Evolutionary conservation across 2,888 invertebrate genomes (phyloP), one percentile per base, ranked within the genome.

Genomic region (Campaea margaritaria): DNA sequence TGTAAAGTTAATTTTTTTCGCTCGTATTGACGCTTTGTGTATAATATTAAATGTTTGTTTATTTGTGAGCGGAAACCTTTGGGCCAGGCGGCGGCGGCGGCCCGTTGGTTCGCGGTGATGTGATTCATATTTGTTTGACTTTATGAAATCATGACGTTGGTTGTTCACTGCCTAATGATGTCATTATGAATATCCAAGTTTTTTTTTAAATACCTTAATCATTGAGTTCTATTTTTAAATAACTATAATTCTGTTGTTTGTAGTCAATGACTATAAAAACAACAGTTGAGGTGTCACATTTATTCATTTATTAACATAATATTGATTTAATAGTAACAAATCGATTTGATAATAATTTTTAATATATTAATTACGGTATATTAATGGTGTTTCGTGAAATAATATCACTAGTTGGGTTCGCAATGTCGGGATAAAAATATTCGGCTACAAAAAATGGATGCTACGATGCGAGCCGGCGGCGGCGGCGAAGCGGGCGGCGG

Each of bases 41-140:
- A 79, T 85, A 86, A 84, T 87, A 84, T 85, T 88, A 84, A 82
- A 86, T 84, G 84, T 86, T 83, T 88, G 86, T 87, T 87, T 90
- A 86, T 87, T 83, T 82, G 75, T 75, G 70, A 76, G 76, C 80
- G 83, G 82, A 83, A 83, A 78, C 78, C 74, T 73, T 79, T 69
- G 70, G 74, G 68, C 56, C 55, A 48, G 64, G 54, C 67, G 67
- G 21, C 48, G 64, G 54, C 67, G 67, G 58, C 63, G 62, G 55
- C 42, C 51, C 43, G 59, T 57, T 62, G 65, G 54, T 67, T 63
- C 62, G 64, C 65, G 54, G 62, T 65, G 62, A 48, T 64, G 69
- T 82, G 84, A 83, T 78, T 85, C 84, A 83, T 66, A 21, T 79
- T 70, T 83, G 74, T 85, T 82, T 81, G 75, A 74, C 72, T 81